Evolutionary conservation across 2,797 vertebrate genomes (phyloP).

Genomic region (Hephaestus fuliginosus): DNA sequence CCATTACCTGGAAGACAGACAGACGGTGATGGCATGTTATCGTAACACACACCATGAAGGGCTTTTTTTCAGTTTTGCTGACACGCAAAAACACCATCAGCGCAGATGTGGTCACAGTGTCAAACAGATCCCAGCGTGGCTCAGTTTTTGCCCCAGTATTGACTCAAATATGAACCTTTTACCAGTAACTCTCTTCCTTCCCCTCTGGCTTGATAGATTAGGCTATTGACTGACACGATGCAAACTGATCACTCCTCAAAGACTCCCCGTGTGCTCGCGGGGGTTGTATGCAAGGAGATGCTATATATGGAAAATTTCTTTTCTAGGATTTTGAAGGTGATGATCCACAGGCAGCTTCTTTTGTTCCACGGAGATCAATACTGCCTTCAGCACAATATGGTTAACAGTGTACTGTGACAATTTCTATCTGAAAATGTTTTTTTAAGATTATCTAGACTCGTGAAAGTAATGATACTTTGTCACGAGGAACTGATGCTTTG

Average conservation of each 20-base stretch:
- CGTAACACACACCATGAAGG: not conserved
- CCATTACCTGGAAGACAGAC: conserved; percentile 90
- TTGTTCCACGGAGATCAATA: conserved; percentile 51
- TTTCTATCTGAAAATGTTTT: not conserved
- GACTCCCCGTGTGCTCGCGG: conserved; percentile 33
- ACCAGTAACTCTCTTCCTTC: conserved; percentile 51
- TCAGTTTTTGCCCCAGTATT: conserved; percentile 46
- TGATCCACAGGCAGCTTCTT: conserved; percentile 31
- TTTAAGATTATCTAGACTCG: not conserved
- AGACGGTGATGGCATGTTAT: not conserved
- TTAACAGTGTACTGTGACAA: not conserved
- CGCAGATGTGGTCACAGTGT: conserved; percentile 36
- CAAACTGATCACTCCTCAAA: conserved; percentile 66
- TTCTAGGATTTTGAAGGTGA: conserved; percentile 56
- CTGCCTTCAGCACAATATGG: conserved; percentile 28
- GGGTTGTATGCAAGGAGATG: conserved; percentile 22
- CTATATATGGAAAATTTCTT: conserved; percentile 61
- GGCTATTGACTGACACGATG: conserved; percentile 59
- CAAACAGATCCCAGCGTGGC: conserved; percentile 34
- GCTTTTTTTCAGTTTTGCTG: conserved; percentile 8
- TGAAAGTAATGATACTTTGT: not conserved
- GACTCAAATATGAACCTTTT: conserved; percentile 69
- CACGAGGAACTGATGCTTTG: conserved; percentile 2
- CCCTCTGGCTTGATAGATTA: conserved; percentile 49
- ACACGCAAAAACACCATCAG: conserved; percentile 13